These are phyloP conservation scores for Spongilla lacustris DNA, from an alignment of 37 sponge, comb jelly and placozoan species.

Conservation along the genomic window DNA sequence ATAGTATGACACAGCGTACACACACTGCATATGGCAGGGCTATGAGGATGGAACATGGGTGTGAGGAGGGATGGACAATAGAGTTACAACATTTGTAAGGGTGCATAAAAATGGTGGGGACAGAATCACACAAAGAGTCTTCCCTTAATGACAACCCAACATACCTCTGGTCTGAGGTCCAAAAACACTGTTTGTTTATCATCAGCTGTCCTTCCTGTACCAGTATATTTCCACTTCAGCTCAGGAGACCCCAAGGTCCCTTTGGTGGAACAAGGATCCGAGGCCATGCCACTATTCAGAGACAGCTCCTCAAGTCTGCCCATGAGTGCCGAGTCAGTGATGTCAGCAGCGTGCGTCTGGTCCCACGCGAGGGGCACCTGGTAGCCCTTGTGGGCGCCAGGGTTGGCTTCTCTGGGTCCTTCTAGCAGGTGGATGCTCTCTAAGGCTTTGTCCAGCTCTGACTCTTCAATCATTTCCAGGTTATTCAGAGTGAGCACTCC, in stretches of 20 bases:
- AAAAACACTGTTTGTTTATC: constrained; percentile 12
- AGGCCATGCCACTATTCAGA: background rate
- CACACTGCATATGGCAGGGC: background rate
- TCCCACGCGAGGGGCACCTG: too few relatives aligned
- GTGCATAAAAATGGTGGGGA: background rate
- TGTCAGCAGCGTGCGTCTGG: too few relatives aligned
- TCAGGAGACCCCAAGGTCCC: background rate
- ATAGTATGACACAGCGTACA: too few relatives aligned
- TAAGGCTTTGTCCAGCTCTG: constrained; percentile 23
- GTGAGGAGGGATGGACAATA: background rate
- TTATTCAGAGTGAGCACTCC: constrained; percentile 11
- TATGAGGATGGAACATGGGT: background rate
- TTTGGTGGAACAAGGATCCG: background rate
- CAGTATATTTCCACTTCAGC: background rate
- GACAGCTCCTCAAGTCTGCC: constrained; percentile 17
- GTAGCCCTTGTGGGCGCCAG: too few relatives aligned
- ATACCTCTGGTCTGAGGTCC: constrained; percentile 14
- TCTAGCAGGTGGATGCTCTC: background rate
- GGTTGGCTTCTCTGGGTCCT: background rate
- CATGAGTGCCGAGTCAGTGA: constrained; percentile 10
- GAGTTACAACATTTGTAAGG: background rate
- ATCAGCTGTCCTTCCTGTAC: background rate
- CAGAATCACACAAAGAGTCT: too few relatives aligned
- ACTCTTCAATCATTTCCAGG: constrained; percentile 41
- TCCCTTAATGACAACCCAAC: background rate